Conservation (phyloP, 2,888 invertebrate species). For the Diachrysia chrysitis region DNA sequence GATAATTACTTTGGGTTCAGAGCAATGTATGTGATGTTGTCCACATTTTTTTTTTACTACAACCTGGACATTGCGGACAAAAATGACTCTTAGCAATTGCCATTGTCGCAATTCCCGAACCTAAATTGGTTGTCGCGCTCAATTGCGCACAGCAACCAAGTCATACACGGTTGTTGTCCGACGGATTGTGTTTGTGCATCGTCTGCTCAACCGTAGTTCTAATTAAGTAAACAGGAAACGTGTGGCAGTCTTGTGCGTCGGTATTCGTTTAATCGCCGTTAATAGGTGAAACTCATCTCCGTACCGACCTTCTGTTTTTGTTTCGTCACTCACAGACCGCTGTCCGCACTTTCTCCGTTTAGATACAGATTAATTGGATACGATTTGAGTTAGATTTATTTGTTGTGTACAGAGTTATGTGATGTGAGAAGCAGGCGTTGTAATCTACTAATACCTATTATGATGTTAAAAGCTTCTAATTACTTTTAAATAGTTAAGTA, state of each 20-base stretch:
- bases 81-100: not conserved
- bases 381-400: constrained; percentile 31
- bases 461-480: not conserved
- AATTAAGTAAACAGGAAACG: constrained; percentile 76
- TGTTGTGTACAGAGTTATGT: constrained; percentile 8
- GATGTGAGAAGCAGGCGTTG: not conserved
- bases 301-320: constrained; percentile 59
- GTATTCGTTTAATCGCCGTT: constrained; percentile 81
- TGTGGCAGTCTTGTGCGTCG: constrained; percentile 60
- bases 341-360: constrained; percentile 64
- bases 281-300: constrained; percentile 84
- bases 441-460: not conserved
- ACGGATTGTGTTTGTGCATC: no score
- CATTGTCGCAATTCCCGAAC: no score
- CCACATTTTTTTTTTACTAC: no score
- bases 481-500: not conserved
- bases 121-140: no score
- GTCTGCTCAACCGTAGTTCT: constrained; percentile 16
- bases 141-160: no score
- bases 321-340: constrained; percentile 36
- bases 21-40: no score
- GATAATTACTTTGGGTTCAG: no score
- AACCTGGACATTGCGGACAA: not conserved
- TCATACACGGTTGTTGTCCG: no score
- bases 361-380: constrained; percentile 48